Evolutionary conservation across 2,888 invertebrate genomes (phyloP).

Genomic region (Brachylomia viminalis): DNA sequence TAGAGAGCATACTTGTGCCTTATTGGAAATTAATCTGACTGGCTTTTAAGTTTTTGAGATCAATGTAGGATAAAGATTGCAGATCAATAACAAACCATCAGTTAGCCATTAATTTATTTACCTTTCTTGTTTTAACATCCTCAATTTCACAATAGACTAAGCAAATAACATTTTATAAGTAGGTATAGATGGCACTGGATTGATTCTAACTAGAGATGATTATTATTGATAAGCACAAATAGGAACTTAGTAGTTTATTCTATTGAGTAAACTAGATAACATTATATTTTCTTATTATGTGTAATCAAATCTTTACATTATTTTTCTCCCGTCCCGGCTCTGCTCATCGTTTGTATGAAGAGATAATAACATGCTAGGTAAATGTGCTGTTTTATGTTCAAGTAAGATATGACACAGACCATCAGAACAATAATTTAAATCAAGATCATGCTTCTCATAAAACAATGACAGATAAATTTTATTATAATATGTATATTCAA

Average conservation of each 20-base stretch:
- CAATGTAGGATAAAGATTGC: background rate
- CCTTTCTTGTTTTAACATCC: background rate
- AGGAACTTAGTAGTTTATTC: background rate
- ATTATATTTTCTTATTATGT: background rate
- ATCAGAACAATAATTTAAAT: constrained; percentile 5
- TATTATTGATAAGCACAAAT: no score
- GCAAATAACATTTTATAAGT: background rate
- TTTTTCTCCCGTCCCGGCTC: background rate
- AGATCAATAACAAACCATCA: background rate
- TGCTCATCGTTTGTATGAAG: background rate
- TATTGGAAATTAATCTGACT: background rate
- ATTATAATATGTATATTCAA: background rate
- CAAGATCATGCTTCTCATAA: background rate
- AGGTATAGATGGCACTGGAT: background rate
- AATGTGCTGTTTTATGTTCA: background rate
- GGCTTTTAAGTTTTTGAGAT: background rate
- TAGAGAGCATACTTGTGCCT: background rate
- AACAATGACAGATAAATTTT: constrained; percentile 26
- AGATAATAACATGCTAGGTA: background rate
- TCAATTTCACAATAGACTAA: background rate
- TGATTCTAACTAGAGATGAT: background rate
- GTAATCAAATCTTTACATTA: background rate
- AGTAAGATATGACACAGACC: background rate
- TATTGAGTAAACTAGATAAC: background rate
- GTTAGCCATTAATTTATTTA: background rate